Base-by-base conservation (phyloP, 2,113 vertebrate genomes). In the Ardeotis arabs region DNA sequence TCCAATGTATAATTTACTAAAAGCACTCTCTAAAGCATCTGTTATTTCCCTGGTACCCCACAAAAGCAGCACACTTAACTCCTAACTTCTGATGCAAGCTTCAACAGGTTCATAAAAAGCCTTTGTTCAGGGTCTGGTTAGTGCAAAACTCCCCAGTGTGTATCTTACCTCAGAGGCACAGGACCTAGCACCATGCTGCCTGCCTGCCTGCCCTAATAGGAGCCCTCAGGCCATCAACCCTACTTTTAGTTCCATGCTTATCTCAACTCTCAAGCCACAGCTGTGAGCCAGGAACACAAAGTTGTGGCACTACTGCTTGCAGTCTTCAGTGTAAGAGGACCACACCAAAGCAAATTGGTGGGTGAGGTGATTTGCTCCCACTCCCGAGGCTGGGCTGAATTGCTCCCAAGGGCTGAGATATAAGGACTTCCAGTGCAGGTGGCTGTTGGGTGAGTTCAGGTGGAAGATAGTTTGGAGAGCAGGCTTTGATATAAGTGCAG, bases 101-200 rank as follows among this genome's bases (percentile, higher is more conserved):
- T 29, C 23, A 74, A 28, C 49, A 78, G 6, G 29, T 14, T 58
- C 17, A 76, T 24, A 55, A 52, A 58, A 73, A 78, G 2, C 2
- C 7, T 35, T 33, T 78, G 53, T 8, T 44, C 11, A 41, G 8
- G 8, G 15, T 4, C 33, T 15, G 2, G 4, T 68, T 31, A 55
- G 16, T 8, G 25, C 6, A 83, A 73, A 15, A 27, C 14, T 50
- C 11, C 4, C 27, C 18, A 28, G 58, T 2, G 0, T 2, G 0
- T 17, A 25, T 15, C 35, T 73, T 82, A 37, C 49, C 25, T 41
- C 11, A 1, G 3, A 63, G 2, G 14, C 11, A 15, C 8, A 53
- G 9, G 15, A 63, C 58, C 16, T 1, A n/a, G 1, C 28, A 74
- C 3, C 14, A 29, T 1, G 0, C 7, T 56, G 2, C 31, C 21